Evolutionary conservation across 2,888 invertebrate genomes (phyloP).

Genomic region (Hirtodrosophila confusa): DNA sequence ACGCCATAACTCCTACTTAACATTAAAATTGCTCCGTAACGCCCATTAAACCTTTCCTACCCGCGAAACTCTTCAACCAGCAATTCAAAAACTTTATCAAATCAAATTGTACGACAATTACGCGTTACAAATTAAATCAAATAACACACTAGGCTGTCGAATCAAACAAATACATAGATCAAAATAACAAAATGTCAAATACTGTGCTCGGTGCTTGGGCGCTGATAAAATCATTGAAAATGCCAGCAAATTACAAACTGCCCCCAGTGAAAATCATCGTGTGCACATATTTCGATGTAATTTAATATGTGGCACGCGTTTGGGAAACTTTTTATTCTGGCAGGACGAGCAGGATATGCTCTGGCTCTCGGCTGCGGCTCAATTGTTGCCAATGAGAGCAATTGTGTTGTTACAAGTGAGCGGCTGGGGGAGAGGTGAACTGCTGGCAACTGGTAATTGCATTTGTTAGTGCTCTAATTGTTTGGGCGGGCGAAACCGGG

Average conservation of each 20-base stretch:
- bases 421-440: conserved; percentile 18
- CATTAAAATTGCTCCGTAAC: not conserved
- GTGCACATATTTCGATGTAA: conserved; percentile 79
- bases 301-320: conserved; percentile 83
- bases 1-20: no score
- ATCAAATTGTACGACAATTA: conserved; percentile 67
- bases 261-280: conserved; percentile 48
- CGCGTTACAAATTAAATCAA: conserved; percentile 67
- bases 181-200: conserved; percentile 59
- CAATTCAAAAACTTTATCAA: conserved; percentile 30
- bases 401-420: conserved; percentile 56
- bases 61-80: conserved; percentile 17
- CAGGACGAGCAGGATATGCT: conserved; percentile 52
- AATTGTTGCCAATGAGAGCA: conserved; percentile 78
- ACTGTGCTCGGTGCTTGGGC: conserved; percentile 9
- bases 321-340: conserved; percentile 59
- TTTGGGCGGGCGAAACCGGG: conserved; percentile 47
- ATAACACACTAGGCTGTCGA: conserved; percentile 45
- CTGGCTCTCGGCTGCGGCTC: conserved; percentile 41
- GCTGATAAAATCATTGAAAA: conserved; percentile 70
- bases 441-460: conserved; percentile 66
- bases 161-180: conserved; percentile 61
- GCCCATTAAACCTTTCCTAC: not conserved
- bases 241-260: conserved; percentile 75
- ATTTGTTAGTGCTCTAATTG: conserved; percentile 77